phyloP scores from a whole-genome alignment of 2,113 vertebrate species.

The Axis porcinus region DNA sequence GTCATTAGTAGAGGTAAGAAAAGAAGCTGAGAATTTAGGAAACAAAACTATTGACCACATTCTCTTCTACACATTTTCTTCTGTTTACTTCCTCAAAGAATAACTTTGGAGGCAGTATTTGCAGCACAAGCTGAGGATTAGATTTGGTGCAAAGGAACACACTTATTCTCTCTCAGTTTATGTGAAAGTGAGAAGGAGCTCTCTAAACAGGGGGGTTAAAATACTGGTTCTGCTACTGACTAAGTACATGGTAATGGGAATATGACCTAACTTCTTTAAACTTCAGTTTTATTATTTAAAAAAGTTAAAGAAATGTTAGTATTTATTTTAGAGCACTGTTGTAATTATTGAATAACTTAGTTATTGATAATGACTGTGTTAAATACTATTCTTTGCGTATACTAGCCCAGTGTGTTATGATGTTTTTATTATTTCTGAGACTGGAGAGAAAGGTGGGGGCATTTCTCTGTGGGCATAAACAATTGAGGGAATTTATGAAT shows the following conservation, averaged over 20 bases:
- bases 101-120: neutral
- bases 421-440: neutral
- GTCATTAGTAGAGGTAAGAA: neutral
- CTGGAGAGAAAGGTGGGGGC: neutral
- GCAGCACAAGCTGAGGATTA: neutral
- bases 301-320: neutral
- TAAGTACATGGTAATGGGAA: neutral
- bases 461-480: neutral
- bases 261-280: neutral
- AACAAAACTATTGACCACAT: neutral
- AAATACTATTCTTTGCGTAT: neutral
- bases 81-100: neutral
- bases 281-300: neutral
- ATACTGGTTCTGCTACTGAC: neutral
- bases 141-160: neutral
- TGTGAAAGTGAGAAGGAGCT: neutral
- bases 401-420: neutral
- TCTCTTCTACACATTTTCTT: neutral
- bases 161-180: neutral
- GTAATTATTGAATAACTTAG: neutral
- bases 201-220: neutral
- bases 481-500: neutral
- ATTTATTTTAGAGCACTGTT: neutral
- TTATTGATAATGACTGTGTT: neutral
- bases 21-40: neutral